phyloP scores from a whole-genome alignment of 2,113 vertebrate genomes.

The Gasterosteus aculeatus region DNA sequence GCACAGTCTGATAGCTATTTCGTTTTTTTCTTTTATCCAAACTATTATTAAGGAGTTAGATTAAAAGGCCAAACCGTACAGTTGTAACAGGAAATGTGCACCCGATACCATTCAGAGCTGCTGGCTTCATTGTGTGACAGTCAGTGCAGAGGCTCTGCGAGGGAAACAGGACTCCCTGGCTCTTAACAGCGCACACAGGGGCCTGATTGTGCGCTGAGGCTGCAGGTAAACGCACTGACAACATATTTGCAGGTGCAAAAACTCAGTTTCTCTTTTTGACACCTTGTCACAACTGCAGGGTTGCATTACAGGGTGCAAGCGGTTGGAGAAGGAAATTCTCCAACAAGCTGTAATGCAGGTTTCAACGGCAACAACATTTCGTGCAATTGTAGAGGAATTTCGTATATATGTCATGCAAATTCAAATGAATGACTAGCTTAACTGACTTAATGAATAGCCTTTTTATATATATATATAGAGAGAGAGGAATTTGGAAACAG shows the following conservation, averaged over 20 bases:
- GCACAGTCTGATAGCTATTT: not conserved
- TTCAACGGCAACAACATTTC: not conserved
- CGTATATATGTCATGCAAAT: not conserved
- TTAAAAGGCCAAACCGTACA: slow-evolving; percentile 4
- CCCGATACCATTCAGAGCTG: slow-evolving; percentile 2
- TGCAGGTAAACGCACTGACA: slow-evolving; percentile 50
- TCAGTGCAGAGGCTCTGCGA: slow-evolving; percentile 38
- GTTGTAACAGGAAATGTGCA: slow-evolving; percentile 40
- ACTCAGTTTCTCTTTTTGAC: slow-evolving; percentile 55
- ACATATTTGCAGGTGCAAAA: slow-evolving; percentile 51
- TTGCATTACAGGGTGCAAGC: slow-evolving; percentile 3
- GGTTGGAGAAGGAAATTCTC: not conserved
- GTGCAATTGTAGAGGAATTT: not conserved
- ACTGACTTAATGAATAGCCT: not conserved
- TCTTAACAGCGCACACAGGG: slow-evolving; percentile 53
- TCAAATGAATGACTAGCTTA: not conserved
- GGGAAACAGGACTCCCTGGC: slow-evolving; percentile 54
- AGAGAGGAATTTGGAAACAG: slow-evolving; percentile 18
- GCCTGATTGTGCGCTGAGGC: slow-evolving; percentile 54
- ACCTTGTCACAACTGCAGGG: slow-evolving; percentile 28
- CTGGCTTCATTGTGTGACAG: slow-evolving; percentile 45
- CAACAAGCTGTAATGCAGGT: not conserved
- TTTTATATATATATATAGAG: too few species aligned
- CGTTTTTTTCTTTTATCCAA: not conserved
- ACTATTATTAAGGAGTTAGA: not conserved